Evolutionary conservation across 1,140 invertebrate genomes (phyloP).

Genomic region (Holotrichia oblita): DNA sequence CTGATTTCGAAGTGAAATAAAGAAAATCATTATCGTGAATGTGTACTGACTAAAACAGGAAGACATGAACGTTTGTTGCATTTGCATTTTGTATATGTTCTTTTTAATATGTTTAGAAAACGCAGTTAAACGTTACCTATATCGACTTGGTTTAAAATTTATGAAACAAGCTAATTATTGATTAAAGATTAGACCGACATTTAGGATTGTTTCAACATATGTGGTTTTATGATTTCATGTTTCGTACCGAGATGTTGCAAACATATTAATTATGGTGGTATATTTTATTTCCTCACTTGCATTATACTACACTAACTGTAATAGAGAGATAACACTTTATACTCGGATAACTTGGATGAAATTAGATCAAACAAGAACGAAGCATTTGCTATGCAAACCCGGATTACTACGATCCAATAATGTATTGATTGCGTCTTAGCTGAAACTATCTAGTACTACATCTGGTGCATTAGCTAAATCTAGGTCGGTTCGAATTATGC

Average conservation of each 20-base stretch:
- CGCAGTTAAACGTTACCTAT: no score
- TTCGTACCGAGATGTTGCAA: no score
- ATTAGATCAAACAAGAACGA: background rate
- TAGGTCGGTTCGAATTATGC: background rate
- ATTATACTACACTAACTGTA: background rate
- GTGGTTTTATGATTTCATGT: no score
- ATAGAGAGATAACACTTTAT: background rate
- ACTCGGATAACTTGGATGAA: background rate
- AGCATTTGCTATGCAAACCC: background rate
- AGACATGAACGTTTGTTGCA: background rate
- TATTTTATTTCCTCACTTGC: no score
- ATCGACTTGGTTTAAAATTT: no score
- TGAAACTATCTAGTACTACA: background rate
- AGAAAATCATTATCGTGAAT: background rate
- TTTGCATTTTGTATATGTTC: background rate
- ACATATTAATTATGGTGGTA: no score
- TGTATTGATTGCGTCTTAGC: constrained; percentile 2
- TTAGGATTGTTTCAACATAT: no score
- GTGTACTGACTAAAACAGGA: background rate
- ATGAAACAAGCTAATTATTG: no score
- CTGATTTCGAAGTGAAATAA: background rate
- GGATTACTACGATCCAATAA: background rate
- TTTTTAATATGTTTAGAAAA: no score
- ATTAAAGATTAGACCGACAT: no score
- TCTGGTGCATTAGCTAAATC: background rate